phyloP scores from a whole-genome alignment of 2,888 invertebrate genomes.

The Drosophila maculinotata region DNA sequence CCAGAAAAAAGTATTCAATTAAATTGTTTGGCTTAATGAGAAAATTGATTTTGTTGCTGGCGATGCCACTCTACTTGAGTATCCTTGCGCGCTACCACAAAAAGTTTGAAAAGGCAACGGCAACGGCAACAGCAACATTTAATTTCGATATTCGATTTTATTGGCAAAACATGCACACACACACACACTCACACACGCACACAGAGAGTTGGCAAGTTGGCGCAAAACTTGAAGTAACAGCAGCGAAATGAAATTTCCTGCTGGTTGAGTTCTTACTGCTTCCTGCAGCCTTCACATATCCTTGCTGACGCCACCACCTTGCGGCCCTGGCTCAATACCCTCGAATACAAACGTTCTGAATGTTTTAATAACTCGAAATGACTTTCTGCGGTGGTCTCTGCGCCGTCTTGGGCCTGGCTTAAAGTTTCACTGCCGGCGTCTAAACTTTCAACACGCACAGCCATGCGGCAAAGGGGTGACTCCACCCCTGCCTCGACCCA shows the following conservation, averaged over 20 bases:
- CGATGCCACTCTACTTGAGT: constrained; percentile 22
- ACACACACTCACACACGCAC: constrained; percentile 8
- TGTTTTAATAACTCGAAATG: constrained; percentile 82
- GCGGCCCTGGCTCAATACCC: constrained; percentile 41
- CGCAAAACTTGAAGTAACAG: constrained; percentile 49
- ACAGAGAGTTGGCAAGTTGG: constrained; percentile 36
- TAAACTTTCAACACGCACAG: constrained; percentile 74
- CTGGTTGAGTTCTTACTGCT: constrained; percentile 64
- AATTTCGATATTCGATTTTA: constrained; percentile 81
- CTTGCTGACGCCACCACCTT: constrained; percentile 56
- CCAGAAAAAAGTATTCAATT: constrained; percentile 42
- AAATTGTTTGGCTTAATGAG: constrained; percentile 71
- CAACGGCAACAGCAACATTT: constrained; percentile 64
- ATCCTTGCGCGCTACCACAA: constrained; percentile 14
- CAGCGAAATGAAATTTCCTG: constrained; percentile 78
- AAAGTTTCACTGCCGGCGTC: constrained; percentile 50
- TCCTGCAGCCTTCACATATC: constrained; percentile 73
- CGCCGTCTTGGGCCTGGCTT: constrained; percentile 41
- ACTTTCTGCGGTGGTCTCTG: constrained; percentile 70
- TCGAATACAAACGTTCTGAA: constrained; percentile 80
- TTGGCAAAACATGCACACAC: constrained; percentile 58
- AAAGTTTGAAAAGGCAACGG: constrained; percentile 25
- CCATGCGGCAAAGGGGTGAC: constrained; percentile 24
- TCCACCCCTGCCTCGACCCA: background rate
- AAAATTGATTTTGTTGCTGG: constrained; percentile 70